Percentiles rank a stretch among this genome's conserved stretches.
phyloP scores from a whole-genome alignment of 2,113 vertebrate genomes.

The Steatornis caripensis region DNA sequence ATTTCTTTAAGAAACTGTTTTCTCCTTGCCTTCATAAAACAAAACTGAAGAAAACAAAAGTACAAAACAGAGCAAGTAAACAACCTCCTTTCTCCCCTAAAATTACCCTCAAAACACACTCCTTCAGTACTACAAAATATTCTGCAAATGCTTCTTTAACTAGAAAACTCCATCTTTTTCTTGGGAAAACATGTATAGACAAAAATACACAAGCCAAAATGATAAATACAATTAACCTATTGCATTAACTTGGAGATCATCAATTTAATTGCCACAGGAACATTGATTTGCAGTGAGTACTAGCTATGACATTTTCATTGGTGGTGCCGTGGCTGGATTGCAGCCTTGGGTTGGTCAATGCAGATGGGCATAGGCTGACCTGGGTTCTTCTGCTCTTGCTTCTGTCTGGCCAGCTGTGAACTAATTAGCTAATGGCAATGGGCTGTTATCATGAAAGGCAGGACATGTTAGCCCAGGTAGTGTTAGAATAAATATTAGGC shows the following conservation, averaged over 20 bases:
- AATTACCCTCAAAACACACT: neutral
- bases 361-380: neutral
- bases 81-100: neutral
- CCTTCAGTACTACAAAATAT: neutral
- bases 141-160: neutral
- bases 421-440: neutral
- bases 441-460: neutral
- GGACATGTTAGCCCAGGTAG: neutral
- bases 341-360: neutral
- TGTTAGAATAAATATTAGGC: neutral
- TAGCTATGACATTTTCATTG: neutral
- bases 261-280: neutral
- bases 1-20: neutral
- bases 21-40: neutral
- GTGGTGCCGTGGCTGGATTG: neutral
- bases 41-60: neutral
- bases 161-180: neutral
- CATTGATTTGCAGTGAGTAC: neutral
- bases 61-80: neutral
- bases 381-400: neutral
- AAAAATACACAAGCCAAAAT: neutral
- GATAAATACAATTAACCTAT: neutral
- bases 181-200: neutral
- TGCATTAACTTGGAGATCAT: neutral
- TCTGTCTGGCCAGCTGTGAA: neutral